A percentile compares a stretch with the other conserved stretches of the same genome.
Conservation (phyloP, 2,113 vertebrate genomes). For the Syngnathoides biaculeatus region DNA sequence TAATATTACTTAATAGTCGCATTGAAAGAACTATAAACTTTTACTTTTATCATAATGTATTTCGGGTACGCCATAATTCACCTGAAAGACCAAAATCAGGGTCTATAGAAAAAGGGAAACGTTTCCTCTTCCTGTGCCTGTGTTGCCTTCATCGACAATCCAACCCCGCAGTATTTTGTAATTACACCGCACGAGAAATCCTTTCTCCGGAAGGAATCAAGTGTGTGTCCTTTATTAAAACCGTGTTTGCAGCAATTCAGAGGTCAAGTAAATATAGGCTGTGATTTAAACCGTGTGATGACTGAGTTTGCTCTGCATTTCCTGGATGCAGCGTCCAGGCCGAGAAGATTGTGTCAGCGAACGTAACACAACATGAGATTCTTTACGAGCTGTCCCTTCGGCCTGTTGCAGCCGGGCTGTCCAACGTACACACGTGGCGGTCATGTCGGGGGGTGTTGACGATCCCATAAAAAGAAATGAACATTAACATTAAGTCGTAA, state of each 20-base stretch:
- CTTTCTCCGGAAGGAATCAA: background rate
- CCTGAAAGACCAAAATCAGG: background rate
- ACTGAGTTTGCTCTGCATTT: background rate
- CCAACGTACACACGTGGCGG: too few species aligned
- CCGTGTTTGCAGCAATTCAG: background rate
- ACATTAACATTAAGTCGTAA: too few species aligned
- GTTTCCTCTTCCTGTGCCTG: background rate
- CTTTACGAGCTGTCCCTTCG: too few species aligned
- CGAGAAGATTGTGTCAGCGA: background rate
- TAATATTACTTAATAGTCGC: background rate
- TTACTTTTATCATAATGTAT: too few species aligned
- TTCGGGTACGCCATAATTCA: too few species aligned
- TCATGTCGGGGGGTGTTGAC: too few species aligned
- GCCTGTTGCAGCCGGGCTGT: too few species aligned
- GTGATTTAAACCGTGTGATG: background rate
- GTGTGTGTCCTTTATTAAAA: background rate
- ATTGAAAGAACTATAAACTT: background rate
- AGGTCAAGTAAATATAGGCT: background rate
- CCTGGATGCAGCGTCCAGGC: background rate
- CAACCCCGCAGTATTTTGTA: background rate
- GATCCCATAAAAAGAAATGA: too few species aligned
- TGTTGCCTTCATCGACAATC: background rate
- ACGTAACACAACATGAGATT: background rate
- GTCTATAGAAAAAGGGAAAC: rapidly evolving
- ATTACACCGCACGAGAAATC: background rate